Conservation (phyloP, 2,888 invertebrate species). For the Gibbula magus region DNA sequence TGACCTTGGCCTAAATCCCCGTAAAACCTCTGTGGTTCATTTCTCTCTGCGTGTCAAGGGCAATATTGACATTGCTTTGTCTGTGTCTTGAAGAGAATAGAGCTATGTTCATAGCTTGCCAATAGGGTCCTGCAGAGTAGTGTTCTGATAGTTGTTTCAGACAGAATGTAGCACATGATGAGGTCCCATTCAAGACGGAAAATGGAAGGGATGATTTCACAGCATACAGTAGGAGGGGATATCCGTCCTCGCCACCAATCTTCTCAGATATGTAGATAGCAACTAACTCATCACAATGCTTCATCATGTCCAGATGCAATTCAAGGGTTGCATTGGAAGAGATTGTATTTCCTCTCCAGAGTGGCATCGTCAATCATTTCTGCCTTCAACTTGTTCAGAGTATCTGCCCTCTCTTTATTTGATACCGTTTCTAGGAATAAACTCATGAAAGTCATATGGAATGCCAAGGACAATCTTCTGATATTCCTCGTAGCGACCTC, state of each 20-base stretch:
- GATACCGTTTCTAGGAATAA: neutral
- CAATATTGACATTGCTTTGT: neutral
- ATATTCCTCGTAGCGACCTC: neutral
- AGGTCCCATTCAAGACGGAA: conserved; percentile 25
- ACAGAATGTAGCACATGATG: neutral
- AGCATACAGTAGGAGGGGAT: conserved; percentile 17
- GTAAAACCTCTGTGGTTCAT: neutral
- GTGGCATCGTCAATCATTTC: neutral
- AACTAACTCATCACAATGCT: conserved; percentile 29
- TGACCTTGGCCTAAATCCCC: neutral
- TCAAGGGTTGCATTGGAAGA: conserved; percentile 10
- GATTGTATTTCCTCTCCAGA: neutral
- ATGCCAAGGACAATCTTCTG: neutral
- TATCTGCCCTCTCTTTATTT: neutral
- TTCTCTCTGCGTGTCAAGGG: neutral
- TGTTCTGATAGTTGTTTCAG: neutral
- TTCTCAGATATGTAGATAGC: conserved; percentile 28
- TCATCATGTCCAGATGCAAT: conserved; percentile 30
- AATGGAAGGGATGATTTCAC: conserved; percentile 27
- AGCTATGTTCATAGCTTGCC: neutral
- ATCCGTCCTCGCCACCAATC: conserved; percentile 29
- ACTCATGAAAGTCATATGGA: neutral
- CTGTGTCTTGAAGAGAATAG: neutral
- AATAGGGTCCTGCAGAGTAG: neutral
- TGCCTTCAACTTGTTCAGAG: neutral